Evolutionary conservation across 2,113 vertebrate species (phyloP).

Genomic region (Coptodon rendalli): DNA sequence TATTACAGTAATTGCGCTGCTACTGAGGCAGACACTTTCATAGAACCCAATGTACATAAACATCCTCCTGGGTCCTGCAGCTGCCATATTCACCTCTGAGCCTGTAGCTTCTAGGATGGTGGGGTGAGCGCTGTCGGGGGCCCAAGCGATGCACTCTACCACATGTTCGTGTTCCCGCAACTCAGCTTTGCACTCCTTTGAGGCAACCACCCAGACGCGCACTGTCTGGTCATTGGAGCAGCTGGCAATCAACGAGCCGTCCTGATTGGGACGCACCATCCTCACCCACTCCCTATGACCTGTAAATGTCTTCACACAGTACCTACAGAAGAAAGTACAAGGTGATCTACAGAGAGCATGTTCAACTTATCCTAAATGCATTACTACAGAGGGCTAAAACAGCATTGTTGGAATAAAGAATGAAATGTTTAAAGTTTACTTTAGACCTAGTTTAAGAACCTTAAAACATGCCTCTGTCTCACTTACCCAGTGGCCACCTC

Average conservation of each 20-base stretch:
- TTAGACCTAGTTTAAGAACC: background rate
- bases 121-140: constrained; percentile 91
- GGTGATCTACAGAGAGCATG: background rate
- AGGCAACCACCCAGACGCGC: constrained; percentile 94
- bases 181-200: constrained; percentile 98
- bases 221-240: constrained; percentile 99
- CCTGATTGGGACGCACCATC: constrained; percentile 98
- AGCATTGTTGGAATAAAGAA: background rate
- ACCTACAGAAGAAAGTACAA: constrained; percentile 65
- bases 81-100: constrained; percentile 83
- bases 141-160: constrained; percentile 98
- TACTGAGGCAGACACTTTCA: background rate
- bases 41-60: background rate
- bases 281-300: constrained; percentile 99
- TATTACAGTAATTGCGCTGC: background rate
- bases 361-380: background rate
- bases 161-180: constrained; percentile 97
- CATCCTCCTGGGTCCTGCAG: background rate
- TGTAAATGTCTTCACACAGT: constrained; percentile 98
- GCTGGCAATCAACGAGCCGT: constrained; percentile 95
- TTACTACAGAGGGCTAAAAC: background rate
- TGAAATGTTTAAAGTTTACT: background rate
- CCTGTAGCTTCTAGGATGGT: constrained; percentile 97
- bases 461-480: background rate
- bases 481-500: constrained; percentile 98